phyloP scores from a whole-genome alignment of 2,888 invertebrate species.

The Athripsodes cinereus region DNA sequence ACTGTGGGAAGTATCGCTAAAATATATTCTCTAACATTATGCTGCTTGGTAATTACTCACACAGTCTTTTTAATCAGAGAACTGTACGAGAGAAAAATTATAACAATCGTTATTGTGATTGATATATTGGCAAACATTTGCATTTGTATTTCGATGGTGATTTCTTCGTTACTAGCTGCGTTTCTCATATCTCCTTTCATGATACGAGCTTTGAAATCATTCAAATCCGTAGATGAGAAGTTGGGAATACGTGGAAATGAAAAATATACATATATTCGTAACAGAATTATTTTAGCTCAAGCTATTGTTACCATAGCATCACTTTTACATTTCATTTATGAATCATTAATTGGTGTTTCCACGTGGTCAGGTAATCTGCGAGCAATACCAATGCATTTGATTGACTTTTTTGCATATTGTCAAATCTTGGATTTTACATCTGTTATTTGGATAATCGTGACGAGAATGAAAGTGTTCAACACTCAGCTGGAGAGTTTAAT shows the following conservation, averaged over 20 bases:
- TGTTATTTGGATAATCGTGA: conserved; percentile 20
- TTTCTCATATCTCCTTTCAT: conserved; percentile 20
- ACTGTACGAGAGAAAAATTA: neutral
- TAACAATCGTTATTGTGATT: conserved; percentile 14
- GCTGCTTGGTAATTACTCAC: neutral
- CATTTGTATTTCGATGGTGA: conserved; percentile 1
- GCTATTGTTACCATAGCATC: neutral
- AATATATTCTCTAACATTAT: conserved; percentile 8
- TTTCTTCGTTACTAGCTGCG: conserved; percentile 15
- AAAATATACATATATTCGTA: conserved; percentile 13
- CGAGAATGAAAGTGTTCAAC: conserved; percentile 17
- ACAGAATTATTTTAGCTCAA: conserved; percentile 14
- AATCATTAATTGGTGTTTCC: conserved; percentile 6
- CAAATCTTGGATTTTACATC: conserved; percentile 18
- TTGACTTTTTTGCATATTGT: conserved; percentile 6
- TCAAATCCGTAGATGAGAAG: conserved; percentile 15
- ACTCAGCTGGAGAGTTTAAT: conserved; percentile 10
- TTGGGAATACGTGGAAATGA: conserved; percentile 11
- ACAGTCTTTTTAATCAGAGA: conserved; percentile 6
- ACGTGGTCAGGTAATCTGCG: conserved; percentile 6
- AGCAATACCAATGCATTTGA: conserved; percentile 4
- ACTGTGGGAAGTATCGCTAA: conserved; percentile 15
- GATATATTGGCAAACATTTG: conserved; percentile 16
- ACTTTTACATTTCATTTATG: conserved; percentile 5
- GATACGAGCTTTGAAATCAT: conserved; percentile 16